Conservation (phyloP, 2,113 vertebrate genomes). For the Xenus cinereus region DNA sequence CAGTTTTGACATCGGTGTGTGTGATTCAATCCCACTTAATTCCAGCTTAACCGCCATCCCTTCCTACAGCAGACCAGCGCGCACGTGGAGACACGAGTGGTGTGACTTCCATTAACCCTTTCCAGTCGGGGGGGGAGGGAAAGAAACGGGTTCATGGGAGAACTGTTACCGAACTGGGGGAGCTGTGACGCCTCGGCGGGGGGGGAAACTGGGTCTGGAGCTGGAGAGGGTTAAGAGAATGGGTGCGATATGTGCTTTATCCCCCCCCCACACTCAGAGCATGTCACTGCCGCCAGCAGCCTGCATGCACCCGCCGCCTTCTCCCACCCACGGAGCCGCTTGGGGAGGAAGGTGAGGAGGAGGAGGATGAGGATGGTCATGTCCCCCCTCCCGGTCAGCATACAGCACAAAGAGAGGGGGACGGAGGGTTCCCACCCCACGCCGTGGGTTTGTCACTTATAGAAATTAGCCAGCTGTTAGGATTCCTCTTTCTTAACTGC, state of each 20-base stretch:
- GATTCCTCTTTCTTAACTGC: neutral
- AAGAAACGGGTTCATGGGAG: neutral
- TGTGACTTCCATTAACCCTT: slow-evolving; percentile 29
- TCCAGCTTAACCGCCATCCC: neutral
- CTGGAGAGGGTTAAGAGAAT: neutral
- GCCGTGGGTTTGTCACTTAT: slow-evolving; percentile 24
- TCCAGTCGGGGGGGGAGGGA: neutral
- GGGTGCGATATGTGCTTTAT: neutral
- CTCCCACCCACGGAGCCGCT: neutral
- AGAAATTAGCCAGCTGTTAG: neutral
- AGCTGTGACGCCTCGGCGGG: neutral
- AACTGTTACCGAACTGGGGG: neutral
- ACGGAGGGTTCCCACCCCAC: neutral
- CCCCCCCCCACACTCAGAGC: neutral
- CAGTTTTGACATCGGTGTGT: slow-evolving; percentile 41
- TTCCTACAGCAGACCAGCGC: neutral
- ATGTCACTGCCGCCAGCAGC: slow-evolving; percentile 57
- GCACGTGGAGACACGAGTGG: neutral
- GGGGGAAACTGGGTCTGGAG: neutral
- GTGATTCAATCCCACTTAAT: slow-evolving; percentile 25
- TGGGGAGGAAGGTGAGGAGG: neutral
- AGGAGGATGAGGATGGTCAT: neutral
- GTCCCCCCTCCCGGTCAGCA: neutral
- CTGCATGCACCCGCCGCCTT: slow-evolving; percentile 61
- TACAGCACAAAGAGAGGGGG: slow-evolving; percentile 45